phyloP scores from a whole-genome alignment of 2,113 vertebrate genomes.

The Solea solea region DNA sequence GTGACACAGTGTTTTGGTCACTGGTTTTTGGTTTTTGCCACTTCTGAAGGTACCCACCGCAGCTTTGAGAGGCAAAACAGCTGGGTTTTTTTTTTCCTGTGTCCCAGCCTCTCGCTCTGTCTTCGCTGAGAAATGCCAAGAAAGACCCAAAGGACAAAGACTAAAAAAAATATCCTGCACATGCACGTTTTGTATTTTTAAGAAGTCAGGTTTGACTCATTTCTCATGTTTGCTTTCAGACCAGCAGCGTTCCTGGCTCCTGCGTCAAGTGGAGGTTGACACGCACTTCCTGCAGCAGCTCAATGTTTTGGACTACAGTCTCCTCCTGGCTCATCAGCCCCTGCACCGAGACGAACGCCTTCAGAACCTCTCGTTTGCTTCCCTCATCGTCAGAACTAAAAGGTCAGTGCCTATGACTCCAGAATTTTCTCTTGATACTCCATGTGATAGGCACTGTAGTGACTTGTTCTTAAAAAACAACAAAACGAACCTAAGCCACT shows the following conservation, averaged over 20 bases:
- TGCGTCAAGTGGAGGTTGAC: conserved; percentile 87
- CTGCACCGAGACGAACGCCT: conserved; percentile 83
- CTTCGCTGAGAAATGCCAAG: no score
- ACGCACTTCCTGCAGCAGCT: conserved; percentile 84
- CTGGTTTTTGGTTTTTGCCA: no score
- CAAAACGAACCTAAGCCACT: no score
- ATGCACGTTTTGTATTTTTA: background rate
- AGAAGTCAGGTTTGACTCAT: no score
- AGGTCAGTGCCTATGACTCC: conserved; percentile 66
- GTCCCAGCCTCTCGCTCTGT: no score
- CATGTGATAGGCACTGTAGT: no score
- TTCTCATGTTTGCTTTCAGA: conserved; percentile 69
- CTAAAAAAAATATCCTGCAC: background rate
- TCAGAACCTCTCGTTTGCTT: conserved; percentile 73
- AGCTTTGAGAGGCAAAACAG: no score
- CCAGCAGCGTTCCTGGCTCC: conserved; percentile 84
- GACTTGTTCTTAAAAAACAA: no score
- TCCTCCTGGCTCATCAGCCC: conserved; percentile 86
- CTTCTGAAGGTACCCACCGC: no score
- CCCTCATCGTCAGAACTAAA: conserved; percentile 80
- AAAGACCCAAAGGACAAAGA: no score
- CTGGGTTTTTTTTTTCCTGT: no score
- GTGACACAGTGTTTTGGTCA: no score
- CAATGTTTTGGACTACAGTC: conserved; percentile 89
- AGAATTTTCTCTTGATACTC: background rate